A percentile compares a stretch with the other conserved stretches of the same genome.
Evolutionary conservation across 1,140 invertebrate genomes (phyloP).

Genomic region (Anastrepha ludens): DNA sequence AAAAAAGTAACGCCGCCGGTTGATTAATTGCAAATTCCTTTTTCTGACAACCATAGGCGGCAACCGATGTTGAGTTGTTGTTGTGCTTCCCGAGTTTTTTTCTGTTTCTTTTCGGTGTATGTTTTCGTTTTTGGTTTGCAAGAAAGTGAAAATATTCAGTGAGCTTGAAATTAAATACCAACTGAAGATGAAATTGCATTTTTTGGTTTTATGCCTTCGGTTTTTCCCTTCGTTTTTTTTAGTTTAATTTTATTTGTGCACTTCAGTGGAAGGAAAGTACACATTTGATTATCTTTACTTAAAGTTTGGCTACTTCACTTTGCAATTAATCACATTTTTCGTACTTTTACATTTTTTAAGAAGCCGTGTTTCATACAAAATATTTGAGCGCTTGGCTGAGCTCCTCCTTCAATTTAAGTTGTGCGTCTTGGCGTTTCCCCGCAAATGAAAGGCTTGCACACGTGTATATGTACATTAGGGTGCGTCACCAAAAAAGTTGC

Average conservation of each 20-base stretch:
- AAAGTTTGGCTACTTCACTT: constrained; percentile 23
- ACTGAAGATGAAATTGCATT: constrained; percentile 29
- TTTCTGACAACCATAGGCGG: constrained; percentile 44
- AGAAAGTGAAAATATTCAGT: constrained; percentile 50
- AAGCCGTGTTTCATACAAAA: too few relatives aligned
- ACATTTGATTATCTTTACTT: constrained; percentile 19
- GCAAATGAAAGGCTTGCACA: too few relatives aligned
- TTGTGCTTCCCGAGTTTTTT: neutral
- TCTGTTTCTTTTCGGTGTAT: neutral
- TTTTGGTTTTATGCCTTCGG: neutral
- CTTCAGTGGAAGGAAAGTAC: neutral
- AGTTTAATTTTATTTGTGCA: constrained; percentile 30
- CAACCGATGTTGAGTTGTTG: neutral
- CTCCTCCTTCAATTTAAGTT: too few relatives aligned
- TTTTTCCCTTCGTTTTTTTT: neutral
- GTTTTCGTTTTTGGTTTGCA: neutral
- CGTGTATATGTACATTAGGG: too few relatives aligned
- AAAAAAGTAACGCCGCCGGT: constrained; percentile 11
- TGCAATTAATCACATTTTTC: neutral
- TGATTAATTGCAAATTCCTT: constrained; percentile 53
- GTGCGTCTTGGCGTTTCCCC: too few relatives aligned
- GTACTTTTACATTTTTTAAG: too few relatives aligned
- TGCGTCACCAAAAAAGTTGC: too few relatives aligned
- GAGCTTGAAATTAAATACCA: constrained; percentile 50
- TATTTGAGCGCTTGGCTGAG: too few relatives aligned